Base-by-base conservation (phyloP, 2,888 invertebrate species). In the Saturnia pavonia region DNA sequence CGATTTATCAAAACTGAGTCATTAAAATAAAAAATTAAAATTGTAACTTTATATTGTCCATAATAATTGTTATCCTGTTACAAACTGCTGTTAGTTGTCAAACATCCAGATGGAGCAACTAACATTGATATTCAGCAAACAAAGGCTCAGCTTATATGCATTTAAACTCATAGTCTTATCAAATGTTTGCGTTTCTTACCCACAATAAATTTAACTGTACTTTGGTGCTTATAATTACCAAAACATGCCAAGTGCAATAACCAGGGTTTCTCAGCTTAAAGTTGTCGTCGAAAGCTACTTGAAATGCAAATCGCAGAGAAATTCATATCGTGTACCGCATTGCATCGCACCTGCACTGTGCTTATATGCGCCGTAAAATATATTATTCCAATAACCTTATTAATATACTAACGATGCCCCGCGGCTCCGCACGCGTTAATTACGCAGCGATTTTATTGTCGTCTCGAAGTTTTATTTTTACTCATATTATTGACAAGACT, bases 251-350 rank as follows among this genome's bases (percentile, higher is more conserved):
- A 60, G 57, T 14, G 57, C 3, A 60, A 60, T 60, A 60, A 60
- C 25, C 57, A 19, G 9, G 27, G 9, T 8, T 40, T 68, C n/a
- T 25, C 43, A n/a, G 40, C 68, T 16, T n/a, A 34, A 11, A 22
- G 34, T 76, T 77, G 81, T 82, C 82, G 82, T 79, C 81, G 83
- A 84, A 85, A 85, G 80, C 86, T 84, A 83, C 86, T 90, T 88
- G 86, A 87, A 82, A 90, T 90, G 90, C 87, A 90, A 90, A 90
- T 90, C 81, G 79, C 76, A 79, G 77, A 80, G 81, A 85, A 85
- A 81, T 87, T 84, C 77, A 76, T 6, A 27, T 60, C 27, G 9
- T 27, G 57, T 60, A 25, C 14, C 25, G 81, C 76, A 80, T 77
- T 75, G 84, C 83, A 78, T 77, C 80, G 81, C 81, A 80, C 77